Conservation (phyloP, 2,888 invertebrate species). For the Craniophora ligustri region DNA sequence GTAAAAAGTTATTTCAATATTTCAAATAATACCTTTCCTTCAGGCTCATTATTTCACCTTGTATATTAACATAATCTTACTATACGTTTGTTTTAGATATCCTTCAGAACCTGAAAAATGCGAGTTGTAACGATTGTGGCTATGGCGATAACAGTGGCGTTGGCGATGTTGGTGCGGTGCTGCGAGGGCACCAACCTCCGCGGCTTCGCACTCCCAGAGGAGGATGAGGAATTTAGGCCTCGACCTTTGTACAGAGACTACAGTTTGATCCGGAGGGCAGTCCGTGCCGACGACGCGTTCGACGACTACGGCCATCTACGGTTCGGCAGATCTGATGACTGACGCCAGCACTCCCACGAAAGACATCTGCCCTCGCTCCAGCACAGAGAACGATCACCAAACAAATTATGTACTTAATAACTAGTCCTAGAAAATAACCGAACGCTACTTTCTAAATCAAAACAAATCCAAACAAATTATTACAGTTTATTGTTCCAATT, state of each 20-base stretch:
- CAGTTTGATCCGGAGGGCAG: constrained; percentile 82
- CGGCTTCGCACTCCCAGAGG: constrained; percentile 66
- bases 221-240: constrained; percentile 75
- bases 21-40: too few species aligned
- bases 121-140: constrained; percentile 67
- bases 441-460: constrained; percentile 15
- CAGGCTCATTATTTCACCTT: too few species aligned
- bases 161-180: constrained; percentile 64
- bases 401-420: constrained; percentile 51
- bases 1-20: too few species aligned
- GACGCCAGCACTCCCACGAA: constrained; percentile 63
- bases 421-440: constrained; percentile 9
- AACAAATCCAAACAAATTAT: too few species aligned
- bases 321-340: constrained; percentile 90
- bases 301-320: constrained; percentile 93
- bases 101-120: constrained; percentile 61
- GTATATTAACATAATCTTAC: too few species aligned
- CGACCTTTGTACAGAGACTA: constrained; percentile 88
- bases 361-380: constrained; percentile 43
- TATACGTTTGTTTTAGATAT: constrained; percentile 34
- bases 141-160: constrained; percentile 64
- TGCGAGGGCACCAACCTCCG: constrained; percentile 71
- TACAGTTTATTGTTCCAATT: too few species aligned
- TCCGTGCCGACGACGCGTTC: constrained; percentile 89
- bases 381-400: constrained; percentile 43